Evolutionary conservation across 2,888 invertebrate genomes (phyloP).

Genomic region (Agriopis marginaria): DNA sequence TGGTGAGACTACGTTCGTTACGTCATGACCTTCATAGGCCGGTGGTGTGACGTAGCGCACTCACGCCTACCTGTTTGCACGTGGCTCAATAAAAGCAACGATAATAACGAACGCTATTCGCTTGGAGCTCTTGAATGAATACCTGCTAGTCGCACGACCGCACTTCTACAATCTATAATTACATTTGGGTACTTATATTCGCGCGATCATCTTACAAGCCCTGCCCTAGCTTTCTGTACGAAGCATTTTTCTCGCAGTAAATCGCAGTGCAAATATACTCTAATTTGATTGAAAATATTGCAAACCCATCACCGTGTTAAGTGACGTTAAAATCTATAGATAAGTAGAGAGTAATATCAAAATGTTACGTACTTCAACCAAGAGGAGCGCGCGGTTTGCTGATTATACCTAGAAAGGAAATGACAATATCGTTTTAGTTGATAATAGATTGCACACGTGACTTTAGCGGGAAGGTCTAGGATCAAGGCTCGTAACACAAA

Average conservation of each 20-base stretch:
- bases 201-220: background rate
- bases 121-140: constrained; percentile 49
- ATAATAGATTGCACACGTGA: constrained; percentile 63
- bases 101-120: constrained; percentile 56
- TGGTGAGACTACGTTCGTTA: constrained; percentile 73
- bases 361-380: constrained; percentile 83
- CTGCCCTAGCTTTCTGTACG: background rate
- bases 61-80: constrained; percentile 76
- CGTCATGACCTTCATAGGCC: constrained; percentile 81
- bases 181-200: background rate
- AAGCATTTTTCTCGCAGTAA: constrained; percentile 10
- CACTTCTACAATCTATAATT: constrained; percentile 25
- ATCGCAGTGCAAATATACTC: constrained; percentile 20
- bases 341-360: constrained; percentile 50
- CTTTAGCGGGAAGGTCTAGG: constrained; percentile 76
- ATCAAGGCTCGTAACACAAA: constrained; percentile 79
- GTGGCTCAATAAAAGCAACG: constrained; percentile 66
- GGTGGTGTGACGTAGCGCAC: constrained; percentile 73
- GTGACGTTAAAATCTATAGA: constrained; percentile 23
- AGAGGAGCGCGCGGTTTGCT: constrained; percentile 83
- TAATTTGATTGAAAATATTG: constrained; percentile 6
- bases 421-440: constrained; percentile 71
- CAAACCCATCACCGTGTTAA: constrained; percentile 32
- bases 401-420: constrained; percentile 86
- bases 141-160: constrained; percentile 25